These are phyloP conservation scores for Campoplex nolae DNA, from an alignment of 2,888 invertebrate species.

Conservation along the genomic window DNA sequence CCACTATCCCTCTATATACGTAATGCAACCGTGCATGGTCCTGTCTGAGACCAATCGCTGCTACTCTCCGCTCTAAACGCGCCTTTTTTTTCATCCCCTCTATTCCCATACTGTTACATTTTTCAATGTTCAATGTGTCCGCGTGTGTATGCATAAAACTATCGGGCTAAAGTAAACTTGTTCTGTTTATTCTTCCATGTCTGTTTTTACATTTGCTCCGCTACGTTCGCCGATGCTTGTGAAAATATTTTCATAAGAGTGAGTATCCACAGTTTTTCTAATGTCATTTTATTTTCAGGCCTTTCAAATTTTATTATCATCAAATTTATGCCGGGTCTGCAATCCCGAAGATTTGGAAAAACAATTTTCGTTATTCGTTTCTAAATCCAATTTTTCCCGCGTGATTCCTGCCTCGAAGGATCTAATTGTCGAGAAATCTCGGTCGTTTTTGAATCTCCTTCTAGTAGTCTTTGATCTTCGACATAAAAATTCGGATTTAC, in stretches of 20 bases:
- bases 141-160: not conserved
- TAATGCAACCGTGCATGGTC: conserved; percentile 77
- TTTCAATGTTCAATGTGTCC: conserved; percentile 13
- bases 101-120: conserved; percentile 14
- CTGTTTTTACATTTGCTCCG: not conserved
- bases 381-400: too few relatives aligned
- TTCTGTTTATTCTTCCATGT: not conserved
- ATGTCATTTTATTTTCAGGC: not conserved
- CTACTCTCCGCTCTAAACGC: conserved; percentile 29
- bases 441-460: not conserved
- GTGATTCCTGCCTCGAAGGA: too few relatives aligned
- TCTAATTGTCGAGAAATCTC: too few relatives aligned
- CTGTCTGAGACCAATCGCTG: conserved; percentile 56
- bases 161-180: not conserved
- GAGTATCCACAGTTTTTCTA: not conserved
- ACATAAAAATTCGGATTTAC: conserved; percentile 1
- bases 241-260: not conserved
- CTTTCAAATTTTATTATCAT: too few relatives aligned
- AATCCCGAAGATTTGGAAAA: too few relatives aligned
- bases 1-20: conserved; percentile 79
- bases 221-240: not conserved
- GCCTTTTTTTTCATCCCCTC: conserved; percentile 25
- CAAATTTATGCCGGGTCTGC: too few relatives aligned
- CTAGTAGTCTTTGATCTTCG: not conserved
- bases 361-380: too few relatives aligned